These are phyloP conservation scores for Otis tarda DNA, from an alignment of 2,113 vertebrate species.

Conservation along the genomic window DNA sequence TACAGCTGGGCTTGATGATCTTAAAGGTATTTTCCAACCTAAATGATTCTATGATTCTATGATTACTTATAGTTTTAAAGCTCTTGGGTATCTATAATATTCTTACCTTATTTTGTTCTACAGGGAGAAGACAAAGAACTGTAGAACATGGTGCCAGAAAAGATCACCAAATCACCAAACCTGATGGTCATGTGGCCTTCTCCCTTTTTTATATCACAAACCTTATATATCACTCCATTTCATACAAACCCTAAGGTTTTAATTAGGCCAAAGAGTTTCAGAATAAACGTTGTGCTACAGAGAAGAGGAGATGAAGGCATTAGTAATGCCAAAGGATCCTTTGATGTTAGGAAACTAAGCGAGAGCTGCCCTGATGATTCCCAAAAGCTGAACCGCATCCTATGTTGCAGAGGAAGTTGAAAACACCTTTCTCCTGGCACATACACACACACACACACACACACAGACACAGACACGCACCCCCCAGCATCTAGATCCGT, in stretches of 20 bases:
- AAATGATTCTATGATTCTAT: too few relatives aligned
- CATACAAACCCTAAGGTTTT: constrained; percentile 32
- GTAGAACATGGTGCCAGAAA: background rate
- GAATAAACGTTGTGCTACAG: constrained; percentile 7
- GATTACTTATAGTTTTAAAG: background rate
- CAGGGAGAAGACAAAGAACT: background rate
- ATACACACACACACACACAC: too few relatives aligned
- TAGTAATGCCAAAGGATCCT: constrained; percentile 22
- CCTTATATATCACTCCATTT: background rate
- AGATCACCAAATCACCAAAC: background rate
- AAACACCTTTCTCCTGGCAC: constrained; percentile 3
- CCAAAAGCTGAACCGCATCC: constrained; percentile 34
- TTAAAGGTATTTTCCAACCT: too few relatives aligned
- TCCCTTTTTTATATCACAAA: background rate
- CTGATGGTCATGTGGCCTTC: background rate
- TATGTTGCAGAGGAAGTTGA: constrained; percentile 15
- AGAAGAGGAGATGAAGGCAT: constrained; percentile 48
- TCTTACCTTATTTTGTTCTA: background rate
- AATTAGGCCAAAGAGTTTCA: constrained; percentile 34
- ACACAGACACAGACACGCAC: too few relatives aligned
- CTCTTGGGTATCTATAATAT: background rate
- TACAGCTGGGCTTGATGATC: too few relatives aligned
- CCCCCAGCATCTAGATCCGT: background rate
- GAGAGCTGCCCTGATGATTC: constrained; percentile 37
- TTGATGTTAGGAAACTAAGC: constrained; percentile 48